Base-by-base conservation (phyloP, 2,797 vertebrate species). In the Leucoraja ocellata region DNA sequence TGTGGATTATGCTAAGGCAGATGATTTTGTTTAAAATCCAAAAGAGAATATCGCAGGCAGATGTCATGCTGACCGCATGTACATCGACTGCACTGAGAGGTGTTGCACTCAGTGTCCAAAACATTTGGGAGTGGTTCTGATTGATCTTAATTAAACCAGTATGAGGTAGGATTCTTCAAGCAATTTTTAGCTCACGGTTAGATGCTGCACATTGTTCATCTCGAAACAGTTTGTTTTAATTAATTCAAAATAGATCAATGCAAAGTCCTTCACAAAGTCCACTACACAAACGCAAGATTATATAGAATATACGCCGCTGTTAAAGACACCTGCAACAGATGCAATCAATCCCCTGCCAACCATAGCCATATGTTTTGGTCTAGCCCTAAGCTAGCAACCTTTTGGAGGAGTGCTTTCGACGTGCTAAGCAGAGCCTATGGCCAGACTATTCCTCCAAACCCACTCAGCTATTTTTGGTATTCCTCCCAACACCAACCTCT, bases 101-200 rank as follows among this genome's bases (percentile, higher is more conserved):
- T 88, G 84, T 88, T 88, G 84, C 63, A 88, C 32, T 88, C 5
- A 36, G 65, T 88, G 84, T 88, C 84, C 61, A 88, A 88, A n/a
- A 68, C n/a, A 36, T 88, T 88, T 88, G 84, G 61, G 61, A 88
- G 63, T 88, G 84, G 84, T 68, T 88, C 84, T 65, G n/a, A 68
- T 68, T 68, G 16, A 88, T 68, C 61, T 65, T 88, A 88, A 88
- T 88, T 88, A 68, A 88, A 88, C 32, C 84, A 88, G 58, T 86
- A 32, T 86, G 83, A 86, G 54, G 28, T 65, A 63, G 4, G 63
- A 28, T 88, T 32, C 84, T 68, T 68, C 63, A 65, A 36, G n/a
- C 61, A 21, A 88, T 36, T 6, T 2, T 88, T 18, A 88, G 68
- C 84, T 18, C n/a, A 18, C 16, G 63, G n/a, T 68, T 88, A 63